Percentiles rank a stretch among this genome's conserved stretches.
Conservation (phyloP, 2,797 vertebrate genomes). For the Cossypha polioptera region DNA sequence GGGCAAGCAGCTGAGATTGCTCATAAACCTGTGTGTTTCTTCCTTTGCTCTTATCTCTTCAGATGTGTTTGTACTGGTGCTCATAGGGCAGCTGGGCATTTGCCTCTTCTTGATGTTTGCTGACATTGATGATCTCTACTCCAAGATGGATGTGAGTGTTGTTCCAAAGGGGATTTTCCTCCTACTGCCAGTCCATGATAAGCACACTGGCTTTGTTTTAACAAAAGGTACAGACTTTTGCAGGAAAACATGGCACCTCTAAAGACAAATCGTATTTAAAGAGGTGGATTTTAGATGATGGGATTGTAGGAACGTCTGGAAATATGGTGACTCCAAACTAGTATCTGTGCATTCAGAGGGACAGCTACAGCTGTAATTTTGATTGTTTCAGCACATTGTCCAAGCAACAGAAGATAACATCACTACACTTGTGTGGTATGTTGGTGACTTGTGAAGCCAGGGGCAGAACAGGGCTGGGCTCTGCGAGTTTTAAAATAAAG, state of each 20-base stretch:
- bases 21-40: background rate
- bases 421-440: background rate
- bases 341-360: background rate
- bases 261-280: background rate
- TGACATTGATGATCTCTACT: constrained; percentile 72
- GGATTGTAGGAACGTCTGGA: background rate
- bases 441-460: background rate
- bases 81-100: constrained; percentile 67
- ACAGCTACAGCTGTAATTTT: background rate
- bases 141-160: constrained; percentile 76
- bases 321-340: background rate
- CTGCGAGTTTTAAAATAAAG: background rate
- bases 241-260: background rate
- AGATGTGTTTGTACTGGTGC: constrained; percentile 76
- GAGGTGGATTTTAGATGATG: background rate
- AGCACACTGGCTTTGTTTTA: background rate
- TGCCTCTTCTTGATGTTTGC: constrained; percentile 81
- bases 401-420: background rate
- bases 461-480: background rate
- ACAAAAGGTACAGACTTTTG: background rate
- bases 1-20: background rate
- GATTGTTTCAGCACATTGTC: background rate
- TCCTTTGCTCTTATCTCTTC: constrained; percentile 16
- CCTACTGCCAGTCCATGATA: background rate
- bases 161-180: background rate